These are phyloP conservation scores for Pammene fasciana DNA, from an alignment of 2,888 invertebrate genomes.

Conservation along the genomic window DNA sequence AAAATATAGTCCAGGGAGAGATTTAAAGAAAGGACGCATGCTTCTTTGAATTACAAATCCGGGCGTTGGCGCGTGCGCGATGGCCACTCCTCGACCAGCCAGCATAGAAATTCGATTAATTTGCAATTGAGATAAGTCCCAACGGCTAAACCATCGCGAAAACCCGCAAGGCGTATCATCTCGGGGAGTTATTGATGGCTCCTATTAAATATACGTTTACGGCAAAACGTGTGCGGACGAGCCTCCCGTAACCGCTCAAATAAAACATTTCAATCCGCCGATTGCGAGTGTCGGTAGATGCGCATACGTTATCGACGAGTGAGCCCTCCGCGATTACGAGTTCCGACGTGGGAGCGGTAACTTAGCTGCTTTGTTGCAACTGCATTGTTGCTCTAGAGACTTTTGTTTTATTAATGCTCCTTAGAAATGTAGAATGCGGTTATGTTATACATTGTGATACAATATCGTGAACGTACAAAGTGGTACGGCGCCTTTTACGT, in stretches of 20 bases:
- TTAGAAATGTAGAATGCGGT: conserved; percentile 20
- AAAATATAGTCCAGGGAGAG: conserved; percentile 56
- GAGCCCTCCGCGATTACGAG: conserved; percentile 46
- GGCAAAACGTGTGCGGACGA: conserved; percentile 59
- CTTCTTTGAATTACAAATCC: conserved; percentile 74
- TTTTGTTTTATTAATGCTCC: conserved; percentile 40
- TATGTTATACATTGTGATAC: conserved; percentile 27
- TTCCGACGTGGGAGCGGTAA: conserved; percentile 8
- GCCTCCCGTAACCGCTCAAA: conserved; percentile 67
- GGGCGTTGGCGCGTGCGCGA: conserved; percentile 56
- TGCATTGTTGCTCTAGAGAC: conserved; percentile 30
- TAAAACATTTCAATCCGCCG: conserved; percentile 78
- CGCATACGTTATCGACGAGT: conserved; percentile 53
- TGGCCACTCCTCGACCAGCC: conserved; percentile 52
- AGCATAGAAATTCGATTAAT: conserved; percentile 78
- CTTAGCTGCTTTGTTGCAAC: conserved; percentile 31
- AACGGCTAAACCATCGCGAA: conserved; percentile 66
- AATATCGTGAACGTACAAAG: conserved; percentile 22
- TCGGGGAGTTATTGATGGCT: conserved; percentile 81
- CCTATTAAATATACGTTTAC: conserved; percentile 82
- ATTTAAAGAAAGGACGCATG: conserved; percentile 63
- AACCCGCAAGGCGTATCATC: conserved; percentile 75
- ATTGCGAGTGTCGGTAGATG: conserved; percentile 68
- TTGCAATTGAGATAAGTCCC: conserved; percentile 79
- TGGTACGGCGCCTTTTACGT: neutral